Conservation (phyloP, 2,888 invertebrate species). For the Notodonta ziczac region DNA sequence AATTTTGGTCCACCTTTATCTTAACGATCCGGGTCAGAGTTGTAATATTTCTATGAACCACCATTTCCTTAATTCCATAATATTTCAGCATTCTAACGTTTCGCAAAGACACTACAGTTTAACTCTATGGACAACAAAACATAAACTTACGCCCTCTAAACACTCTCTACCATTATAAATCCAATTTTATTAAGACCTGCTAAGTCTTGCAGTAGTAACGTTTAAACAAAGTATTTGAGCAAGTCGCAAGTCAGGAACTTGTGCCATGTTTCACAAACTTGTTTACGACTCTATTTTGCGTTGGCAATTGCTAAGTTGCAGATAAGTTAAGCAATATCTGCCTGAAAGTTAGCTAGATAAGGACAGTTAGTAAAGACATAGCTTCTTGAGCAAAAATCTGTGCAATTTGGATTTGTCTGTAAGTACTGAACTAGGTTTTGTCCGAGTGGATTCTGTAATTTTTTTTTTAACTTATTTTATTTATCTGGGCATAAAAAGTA, state of each 20-base stretch:
- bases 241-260: constrained; percentile 23
- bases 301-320: constrained; percentile 32
- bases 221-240: constrained; percentile 20
- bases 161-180: neutral
- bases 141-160: neutral
- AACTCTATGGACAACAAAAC: too few species aligned
- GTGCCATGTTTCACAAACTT: constrained; percentile 24
- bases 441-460: too few species aligned
- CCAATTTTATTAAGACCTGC: neutral
- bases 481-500: too few species aligned
- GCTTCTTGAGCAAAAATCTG: constrained; percentile 25
- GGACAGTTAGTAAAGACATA: constrained; percentile 28
- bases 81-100: too few species aligned
- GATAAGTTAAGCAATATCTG: constrained; percentile 39
- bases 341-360: constrained; percentile 33
- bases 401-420: neutral
- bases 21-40: too few species aligned
- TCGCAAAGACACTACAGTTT: too few species aligned
- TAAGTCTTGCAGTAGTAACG: constrained; percentile 6
- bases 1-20: too few species aligned
- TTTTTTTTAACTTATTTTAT: too few species aligned
- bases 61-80: too few species aligned
- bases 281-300: constrained; percentile 39
- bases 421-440: neutral
- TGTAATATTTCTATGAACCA: too few species aligned